A percentile compares a stretch with the other conserved stretches of the same genome.
Conservation (phyloP, 1,140 invertebrate genomes). For the Eueides isabella region DNA sequence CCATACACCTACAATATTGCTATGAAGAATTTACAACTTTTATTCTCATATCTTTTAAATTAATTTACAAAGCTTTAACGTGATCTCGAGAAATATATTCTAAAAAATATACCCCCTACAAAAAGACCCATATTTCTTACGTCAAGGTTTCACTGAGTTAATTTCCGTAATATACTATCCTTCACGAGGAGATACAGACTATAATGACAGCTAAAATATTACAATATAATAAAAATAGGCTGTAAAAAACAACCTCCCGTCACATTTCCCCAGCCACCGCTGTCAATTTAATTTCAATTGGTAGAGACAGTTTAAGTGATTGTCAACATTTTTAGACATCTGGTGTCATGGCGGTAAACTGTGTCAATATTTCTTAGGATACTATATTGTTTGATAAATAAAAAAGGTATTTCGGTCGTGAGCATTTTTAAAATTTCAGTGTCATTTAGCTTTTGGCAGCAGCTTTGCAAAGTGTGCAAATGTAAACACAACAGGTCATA, state of each 20-base stretch:
- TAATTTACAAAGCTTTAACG: no score
- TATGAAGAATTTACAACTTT: no score
- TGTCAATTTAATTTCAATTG: conserved; percentile 8
- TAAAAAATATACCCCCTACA: no score
- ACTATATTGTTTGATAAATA: background rate
- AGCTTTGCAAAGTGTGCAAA: no score
- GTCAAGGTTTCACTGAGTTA: background rate
- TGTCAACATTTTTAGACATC: background rate
- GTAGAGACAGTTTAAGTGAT: conserved; percentile 5
- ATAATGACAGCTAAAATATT: conserved; percentile 2
- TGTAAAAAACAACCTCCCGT: background rate
- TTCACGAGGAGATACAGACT: background rate
- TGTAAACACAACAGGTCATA: no score
- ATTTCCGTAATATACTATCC: background rate
- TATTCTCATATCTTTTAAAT: no score
- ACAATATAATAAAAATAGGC: background rate
- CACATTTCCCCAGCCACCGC: background rate
- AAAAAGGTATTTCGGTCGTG: background rate
- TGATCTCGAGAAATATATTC: no score
- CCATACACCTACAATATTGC: no score
- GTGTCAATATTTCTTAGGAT: background rate
- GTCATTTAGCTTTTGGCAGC: no score
- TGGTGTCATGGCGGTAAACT: background rate
- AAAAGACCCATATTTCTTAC: no score
- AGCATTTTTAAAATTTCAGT: no score